Evolutionary conservation across 2,888 invertebrate species (phyloP), one percentile per base, ranked within the genome.

Genomic region (Mimumesa dahlbomi): DNA sequence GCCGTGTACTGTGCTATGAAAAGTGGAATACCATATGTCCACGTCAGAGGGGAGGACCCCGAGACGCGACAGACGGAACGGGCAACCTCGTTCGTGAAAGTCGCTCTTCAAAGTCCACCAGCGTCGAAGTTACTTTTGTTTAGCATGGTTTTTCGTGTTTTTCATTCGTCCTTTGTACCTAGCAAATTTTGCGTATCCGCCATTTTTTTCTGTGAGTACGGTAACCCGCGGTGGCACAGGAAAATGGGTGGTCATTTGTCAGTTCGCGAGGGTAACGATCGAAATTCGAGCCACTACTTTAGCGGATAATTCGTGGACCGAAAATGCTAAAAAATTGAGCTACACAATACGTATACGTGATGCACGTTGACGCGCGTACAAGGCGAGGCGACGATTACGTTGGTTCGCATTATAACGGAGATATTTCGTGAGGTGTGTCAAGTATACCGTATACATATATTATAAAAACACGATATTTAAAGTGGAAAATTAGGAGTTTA

Each of bases 11-110:
- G 54, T 48, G 57, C 65, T 79, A 76, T 84, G 84, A 85, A 84
- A 86, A 82, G 80, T 84, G 74, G 81, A 81, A 78, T 82, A 81
- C 83, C 84, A 84, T 84, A 85, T 83, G 82, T 85, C 81, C 75
- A 75, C 65, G 84, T 86, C 83, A 81, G 72, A 79, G 78, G 83
- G 80, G 71, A 73, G 66, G 45, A 68, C 57, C 36, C 34, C 42
- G 13, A 61, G 50, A 70, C 64, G 49, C 58, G 61, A 52, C 59
- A 52, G 73, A 68, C 65, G 59, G 45, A 63, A 61, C 74, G 59
- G 19, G 45, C 59, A 58, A 63, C 61, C 71, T 62, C 45, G 54
- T 66, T 57, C 22, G 64, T 57, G 46, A 56, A 57, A 53, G 56
- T 62, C 52, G 36, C 46, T 21, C 31, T 29, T 54, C 16, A 0